Conservation (phyloP, 2,797 vertebrate species). For the Notolabrus celidotus region DNA sequence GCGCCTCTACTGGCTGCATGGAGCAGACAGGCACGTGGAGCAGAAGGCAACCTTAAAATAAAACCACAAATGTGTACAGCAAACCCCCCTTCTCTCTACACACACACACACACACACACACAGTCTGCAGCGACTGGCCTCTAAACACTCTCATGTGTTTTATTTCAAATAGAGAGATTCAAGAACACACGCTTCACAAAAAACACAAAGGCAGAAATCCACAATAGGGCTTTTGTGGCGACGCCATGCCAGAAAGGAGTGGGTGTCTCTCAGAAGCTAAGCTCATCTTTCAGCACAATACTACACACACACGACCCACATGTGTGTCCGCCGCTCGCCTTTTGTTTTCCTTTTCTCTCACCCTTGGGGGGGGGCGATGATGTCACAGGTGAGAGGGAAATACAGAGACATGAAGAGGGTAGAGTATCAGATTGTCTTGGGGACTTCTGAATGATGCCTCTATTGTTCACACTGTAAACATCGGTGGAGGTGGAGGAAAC, state of each 20-base stretch:
- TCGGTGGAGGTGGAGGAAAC: conserved; percentile 56
- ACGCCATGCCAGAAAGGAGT: conserved; percentile 41
- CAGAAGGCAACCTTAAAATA: conserved; percentile 25
- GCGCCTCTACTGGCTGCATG: conserved; percentile 13
- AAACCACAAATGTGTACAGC: conserved; percentile 24
- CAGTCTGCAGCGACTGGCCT: neutral
- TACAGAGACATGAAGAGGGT: conserved; percentile 40
- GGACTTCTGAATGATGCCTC: conserved; percentile 50
- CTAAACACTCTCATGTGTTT: neutral
- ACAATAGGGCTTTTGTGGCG: conserved; percentile 75
- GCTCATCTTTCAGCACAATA: conserved; percentile 72
- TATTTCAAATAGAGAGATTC: conserved; percentile 17
- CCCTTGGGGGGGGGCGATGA: conserved; percentile 46
- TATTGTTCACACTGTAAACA: conserved; percentile 72
- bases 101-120: neutral
- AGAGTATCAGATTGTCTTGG: conserved; percentile 51
- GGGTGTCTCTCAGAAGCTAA: conserved; percentile 59
- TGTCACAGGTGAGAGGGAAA: conserved; percentile 44
- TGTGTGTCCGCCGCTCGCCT: conserved; percentile 41
- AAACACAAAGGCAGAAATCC: conserved; percentile 51
- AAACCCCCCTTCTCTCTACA: conserved; percentile 20
- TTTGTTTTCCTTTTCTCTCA: conserved; percentile 11
- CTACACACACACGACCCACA: conserved; percentile 59
- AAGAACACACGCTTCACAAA: conserved; percentile 23
- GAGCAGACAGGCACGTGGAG: conserved; percentile 31